Percentiles rank a stretch among this genome's conserved stretches.
Conservation (phyloP, 2,113 vertebrate genomes). For the Serilophus lunatus region DNA sequence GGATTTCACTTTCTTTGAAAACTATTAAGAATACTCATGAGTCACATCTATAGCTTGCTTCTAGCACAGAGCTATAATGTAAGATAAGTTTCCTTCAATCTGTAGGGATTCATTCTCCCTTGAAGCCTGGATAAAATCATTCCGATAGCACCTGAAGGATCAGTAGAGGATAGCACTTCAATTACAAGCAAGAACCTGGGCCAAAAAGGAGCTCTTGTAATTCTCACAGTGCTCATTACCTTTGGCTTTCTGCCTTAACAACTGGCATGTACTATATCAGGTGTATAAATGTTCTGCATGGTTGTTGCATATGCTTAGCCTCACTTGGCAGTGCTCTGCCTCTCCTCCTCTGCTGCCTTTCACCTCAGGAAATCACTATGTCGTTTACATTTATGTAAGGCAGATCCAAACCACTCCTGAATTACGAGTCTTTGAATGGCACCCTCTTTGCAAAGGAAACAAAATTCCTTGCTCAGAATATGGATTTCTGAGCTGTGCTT, state of each 20-base stretch:
- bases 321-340: conserved; percentile 17
- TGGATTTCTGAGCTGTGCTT: not conserved
- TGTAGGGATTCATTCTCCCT: conserved; percentile 58
- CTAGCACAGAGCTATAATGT: conserved; percentile 59
- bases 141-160: conserved; percentile 75
- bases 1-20: conserved; percentile 58
- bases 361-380: not conserved
- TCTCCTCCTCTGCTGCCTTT: not conserved
- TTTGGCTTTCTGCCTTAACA: conserved; percentile 84
- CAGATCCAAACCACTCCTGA: not conserved
- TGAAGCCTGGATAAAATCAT: conserved; percentile 68
- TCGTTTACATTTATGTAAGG: not conserved
- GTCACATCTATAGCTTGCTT: conserved; percentile 30
- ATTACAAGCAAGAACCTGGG: conserved; percentile 63
- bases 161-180: conserved; percentile 75
- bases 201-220: conserved; percentile 60
- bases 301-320: conserved; percentile 60
- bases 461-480: not conserved
- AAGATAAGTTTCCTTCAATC: conserved; percentile 55
- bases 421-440: not conserved
- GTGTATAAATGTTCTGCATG: conserved; percentile 75
- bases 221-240: conserved; percentile 82
- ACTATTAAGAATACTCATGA: conserved; percentile 63
- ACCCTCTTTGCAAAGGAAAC: not conserved
- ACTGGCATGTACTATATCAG: conserved; percentile 76